Evolutionary conservation across 2,888 invertebrate genomes (phyloP).

Genomic region (Rhagium mordax): DNA sequence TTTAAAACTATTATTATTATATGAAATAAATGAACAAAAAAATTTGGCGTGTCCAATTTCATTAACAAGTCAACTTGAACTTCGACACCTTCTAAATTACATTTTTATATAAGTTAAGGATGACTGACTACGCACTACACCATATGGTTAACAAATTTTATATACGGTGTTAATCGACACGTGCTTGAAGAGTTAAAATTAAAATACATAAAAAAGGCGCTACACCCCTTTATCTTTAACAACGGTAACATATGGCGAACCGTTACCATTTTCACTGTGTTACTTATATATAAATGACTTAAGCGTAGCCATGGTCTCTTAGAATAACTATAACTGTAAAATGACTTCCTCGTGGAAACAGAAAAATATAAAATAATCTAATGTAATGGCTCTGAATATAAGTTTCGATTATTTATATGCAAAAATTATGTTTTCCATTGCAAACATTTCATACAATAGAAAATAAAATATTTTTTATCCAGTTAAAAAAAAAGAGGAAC

Average conservation of each 20-base stretch:
- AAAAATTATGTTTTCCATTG: no score
- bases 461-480: no score
- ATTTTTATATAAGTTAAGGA: constrained; percentile 36
- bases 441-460: no score
- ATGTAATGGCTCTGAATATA: no score
- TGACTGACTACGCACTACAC: constrained; percentile 17
- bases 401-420: no score
- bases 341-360: neutral
- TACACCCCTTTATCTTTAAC: neutral
- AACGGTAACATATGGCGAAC: neutral
- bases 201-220: constrained; percentile 7
- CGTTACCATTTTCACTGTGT: neutral
- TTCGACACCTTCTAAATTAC: constrained; percentile 40
- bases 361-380: neutral
- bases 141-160: constrained; percentile 45
- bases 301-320: neutral
- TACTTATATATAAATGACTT: neutral
- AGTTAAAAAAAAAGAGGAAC: no score
- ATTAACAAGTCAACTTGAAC: constrained; percentile 36
- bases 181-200: constrained; percentile 35
- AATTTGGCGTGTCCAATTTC: constrained; percentile 10
- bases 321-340: neutral
- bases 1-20: neutral
- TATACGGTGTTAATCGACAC: constrained; percentile 37
- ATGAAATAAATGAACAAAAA: neutral